Conservation (phyloP, 2,888 invertebrate species). For the Zele albiditarsus region DNA sequence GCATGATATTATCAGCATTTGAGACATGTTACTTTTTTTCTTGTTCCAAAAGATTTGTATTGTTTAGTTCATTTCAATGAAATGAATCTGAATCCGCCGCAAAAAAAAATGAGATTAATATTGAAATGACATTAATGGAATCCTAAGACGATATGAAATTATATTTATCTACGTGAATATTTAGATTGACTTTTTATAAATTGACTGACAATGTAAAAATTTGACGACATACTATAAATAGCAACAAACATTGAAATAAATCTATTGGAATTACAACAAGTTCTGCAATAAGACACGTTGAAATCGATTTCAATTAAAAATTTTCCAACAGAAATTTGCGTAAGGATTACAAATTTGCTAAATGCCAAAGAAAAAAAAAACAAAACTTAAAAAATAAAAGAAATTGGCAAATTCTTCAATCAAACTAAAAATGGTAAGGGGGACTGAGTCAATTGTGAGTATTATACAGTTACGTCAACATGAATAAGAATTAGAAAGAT, state of each 20-base stretch:
- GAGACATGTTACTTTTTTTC: constrained; percentile 30
- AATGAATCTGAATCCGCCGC: neutral
- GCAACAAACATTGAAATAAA: neutral
- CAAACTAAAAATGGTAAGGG: neutral
- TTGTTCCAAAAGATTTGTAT: neutral
- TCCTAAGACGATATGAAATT: neutral
- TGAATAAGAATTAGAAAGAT: neutral
- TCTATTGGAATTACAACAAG: neutral
- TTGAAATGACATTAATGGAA: neutral
- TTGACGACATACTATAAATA: neutral
- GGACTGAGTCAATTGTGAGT: neutral
- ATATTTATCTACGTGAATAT: constrained; percentile 13
- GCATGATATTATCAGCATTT: constrained; percentile 18
- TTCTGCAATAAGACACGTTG: neutral
- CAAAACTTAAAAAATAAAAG: neutral
- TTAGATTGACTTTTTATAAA: constrained; percentile 2
- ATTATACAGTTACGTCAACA: neutral
- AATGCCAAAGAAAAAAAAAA: constrained; percentile 21
- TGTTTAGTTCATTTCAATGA: neutral
- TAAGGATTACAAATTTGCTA: neutral
- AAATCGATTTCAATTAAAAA: neutral
- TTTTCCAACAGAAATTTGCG: neutral
- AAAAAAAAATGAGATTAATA: neutral
- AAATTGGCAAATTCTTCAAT: constrained; percentile 13
- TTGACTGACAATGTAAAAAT: constrained; percentile 1